Evolutionary conservation across 92 coral and sea anemone genomes (phyloP).

Genomic region (Plumapathes pennacea): DNA sequence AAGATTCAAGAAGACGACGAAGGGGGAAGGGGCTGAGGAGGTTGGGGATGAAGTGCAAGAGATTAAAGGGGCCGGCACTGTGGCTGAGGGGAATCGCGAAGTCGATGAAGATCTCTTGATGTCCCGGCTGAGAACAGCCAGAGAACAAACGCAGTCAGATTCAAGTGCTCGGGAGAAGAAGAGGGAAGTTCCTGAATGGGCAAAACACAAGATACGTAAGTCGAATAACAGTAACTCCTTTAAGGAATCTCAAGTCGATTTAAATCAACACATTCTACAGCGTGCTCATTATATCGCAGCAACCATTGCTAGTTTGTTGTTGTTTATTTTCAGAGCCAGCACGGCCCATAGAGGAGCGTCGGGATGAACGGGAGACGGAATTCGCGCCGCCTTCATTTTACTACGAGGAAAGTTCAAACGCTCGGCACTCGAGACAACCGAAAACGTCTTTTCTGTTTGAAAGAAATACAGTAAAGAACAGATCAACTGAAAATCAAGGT

Average conservation of each 20-base stretch:
- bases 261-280: conserved; percentile 26
- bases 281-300: no score
- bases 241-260: conserved; percentile 2
- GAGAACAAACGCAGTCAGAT: conserved; percentile 20
- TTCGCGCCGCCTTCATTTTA: conserved; percentile 96
- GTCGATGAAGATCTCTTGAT: neutral
- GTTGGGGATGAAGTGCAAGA: neutral
- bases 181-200: conserved; percentile 74
- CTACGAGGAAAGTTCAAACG: conserved; percentile 35
- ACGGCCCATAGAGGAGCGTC: conserved; percentile 34
- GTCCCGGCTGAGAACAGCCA: neutral
- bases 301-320: no score
- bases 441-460: conserved; percentile 4
- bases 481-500: neutral
- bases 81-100: neutral
- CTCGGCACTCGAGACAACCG: no score
- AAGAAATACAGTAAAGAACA: neutral
- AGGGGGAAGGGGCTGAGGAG: conserved; percentile 39
- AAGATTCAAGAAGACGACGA: conserved; percentile 65
- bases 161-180: conserved; percentile 12
- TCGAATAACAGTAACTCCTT: neutral
- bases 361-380: conserved; percentile 67
- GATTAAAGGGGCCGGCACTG: conserved; percentile 2
- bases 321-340: conserved; percentile 48
- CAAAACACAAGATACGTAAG: conserved; percentile 73